Percentiles rank a stretch among this genome's conserved stretches.
phyloP scores from a whole-genome alignment of 2,113 vertebrate genomes.

The Caretta caretta region DNA sequence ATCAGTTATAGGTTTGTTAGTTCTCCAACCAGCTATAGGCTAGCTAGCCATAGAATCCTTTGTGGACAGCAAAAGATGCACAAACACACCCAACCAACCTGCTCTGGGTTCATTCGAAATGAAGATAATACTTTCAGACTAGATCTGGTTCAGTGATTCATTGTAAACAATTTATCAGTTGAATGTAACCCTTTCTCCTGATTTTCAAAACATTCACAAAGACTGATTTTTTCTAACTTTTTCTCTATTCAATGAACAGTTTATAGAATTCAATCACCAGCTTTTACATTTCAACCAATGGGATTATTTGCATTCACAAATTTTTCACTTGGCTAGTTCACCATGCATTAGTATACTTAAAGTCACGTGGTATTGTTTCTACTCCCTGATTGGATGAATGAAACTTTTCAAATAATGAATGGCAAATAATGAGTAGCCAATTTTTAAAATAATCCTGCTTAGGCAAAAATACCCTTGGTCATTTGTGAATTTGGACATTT shows the following conservation, averaged over 20 bases:
- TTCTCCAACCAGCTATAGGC: slow-evolving; percentile 23
- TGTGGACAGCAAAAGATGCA: slow-evolving; percentile 9
- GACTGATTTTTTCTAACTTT: background rate
- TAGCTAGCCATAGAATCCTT: background rate
- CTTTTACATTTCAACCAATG: slow-evolving; percentile 6
- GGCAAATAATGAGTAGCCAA: background rate
- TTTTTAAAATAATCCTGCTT: background rate
- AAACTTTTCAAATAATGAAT: background rate
- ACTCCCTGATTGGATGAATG: background rate
- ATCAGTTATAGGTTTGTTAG: slow-evolving; percentile 54
- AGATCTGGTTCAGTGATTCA: background rate
- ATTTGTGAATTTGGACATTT: background rate
- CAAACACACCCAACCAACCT: background rate
- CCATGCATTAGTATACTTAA: background rate
- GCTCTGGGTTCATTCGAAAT: background rate
- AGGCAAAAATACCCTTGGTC: background rate
- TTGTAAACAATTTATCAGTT: background rate
- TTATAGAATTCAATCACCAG: background rate
- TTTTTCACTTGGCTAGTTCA: background rate
- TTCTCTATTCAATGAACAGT: background rate
- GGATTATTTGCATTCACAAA: background rate
- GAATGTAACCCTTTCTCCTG: background rate
- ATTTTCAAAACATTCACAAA: background rate
- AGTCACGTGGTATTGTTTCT: background rate
- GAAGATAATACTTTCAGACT: background rate